These are phyloP conservation scores for Geococcyx californianus DNA, from an alignment of 2,113 vertebrate species.

Conservation along the genomic window DNA sequence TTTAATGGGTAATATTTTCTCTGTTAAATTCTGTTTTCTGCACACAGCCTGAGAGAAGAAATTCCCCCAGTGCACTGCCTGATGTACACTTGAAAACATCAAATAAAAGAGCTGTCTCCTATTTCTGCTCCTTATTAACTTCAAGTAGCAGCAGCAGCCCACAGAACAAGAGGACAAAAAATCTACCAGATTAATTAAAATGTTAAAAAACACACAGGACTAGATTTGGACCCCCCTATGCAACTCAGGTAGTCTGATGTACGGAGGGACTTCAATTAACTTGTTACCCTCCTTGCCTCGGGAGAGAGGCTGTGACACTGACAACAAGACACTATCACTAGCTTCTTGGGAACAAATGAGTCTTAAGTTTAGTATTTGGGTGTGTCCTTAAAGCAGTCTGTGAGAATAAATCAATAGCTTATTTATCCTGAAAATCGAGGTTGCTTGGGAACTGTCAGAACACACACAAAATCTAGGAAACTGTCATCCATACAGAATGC, in stretches of 20 bases:
- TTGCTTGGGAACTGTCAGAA: background rate
- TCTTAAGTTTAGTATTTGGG: background rate
- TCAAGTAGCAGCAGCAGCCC: background rate
- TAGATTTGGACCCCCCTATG: background rate
- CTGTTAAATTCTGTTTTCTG: background rate
- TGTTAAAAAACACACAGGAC: background rate
- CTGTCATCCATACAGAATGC: background rate
- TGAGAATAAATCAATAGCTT: background rate
- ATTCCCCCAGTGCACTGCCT: background rate
- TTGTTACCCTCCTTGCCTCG: background rate
- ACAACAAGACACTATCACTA: background rate
- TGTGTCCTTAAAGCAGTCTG: background rate
- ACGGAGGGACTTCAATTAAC: background rate
- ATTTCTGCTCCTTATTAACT: background rate
- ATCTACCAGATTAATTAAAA: background rate
- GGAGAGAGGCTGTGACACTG: background rate
- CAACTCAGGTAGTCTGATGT: background rate
- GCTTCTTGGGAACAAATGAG: background rate
- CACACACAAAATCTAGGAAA: background rate
- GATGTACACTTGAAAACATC: background rate
- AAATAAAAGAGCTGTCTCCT: background rate
- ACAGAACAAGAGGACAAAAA: background rate
- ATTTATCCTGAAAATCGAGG: background rate
- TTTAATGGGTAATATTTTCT: background rate
- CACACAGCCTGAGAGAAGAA: background rate